Conservation (phyloP, 2,113 vertebrate species). For the Eubucco bourcierii region DNA sequence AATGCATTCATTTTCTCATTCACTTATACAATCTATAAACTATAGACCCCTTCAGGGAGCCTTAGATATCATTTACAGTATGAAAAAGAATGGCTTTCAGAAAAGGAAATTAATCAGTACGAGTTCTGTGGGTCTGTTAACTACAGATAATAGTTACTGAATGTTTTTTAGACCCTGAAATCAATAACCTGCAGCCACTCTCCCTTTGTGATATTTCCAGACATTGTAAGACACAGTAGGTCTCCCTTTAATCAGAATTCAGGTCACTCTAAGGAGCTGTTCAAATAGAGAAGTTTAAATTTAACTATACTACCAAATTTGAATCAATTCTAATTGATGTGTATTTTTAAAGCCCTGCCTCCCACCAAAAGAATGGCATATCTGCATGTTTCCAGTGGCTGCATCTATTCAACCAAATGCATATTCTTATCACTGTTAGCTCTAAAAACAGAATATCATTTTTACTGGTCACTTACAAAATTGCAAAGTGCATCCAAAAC, state of each 20-base stretch:
- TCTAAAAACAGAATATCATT: not conserved
- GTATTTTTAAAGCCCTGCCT: not conserved
- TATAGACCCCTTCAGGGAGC: not conserved
- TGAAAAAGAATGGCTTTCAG: not conserved
- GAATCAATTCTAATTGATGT: not conserved
- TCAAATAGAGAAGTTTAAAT: not conserved
- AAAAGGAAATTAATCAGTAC: slow-evolving; percentile 31
- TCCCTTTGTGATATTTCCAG: not conserved
- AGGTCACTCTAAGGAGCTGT: not conserved
- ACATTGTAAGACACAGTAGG: not conserved
- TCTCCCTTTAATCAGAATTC: not conserved
- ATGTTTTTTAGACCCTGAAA: not conserved
- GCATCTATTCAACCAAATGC: not conserved
- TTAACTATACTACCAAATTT: not conserved
- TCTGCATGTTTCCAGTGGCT: not conserved
- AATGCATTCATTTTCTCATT: slow-evolving; percentile 26
- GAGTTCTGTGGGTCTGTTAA: not conserved
- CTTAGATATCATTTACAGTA: not conserved
- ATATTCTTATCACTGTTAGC: not conserved
- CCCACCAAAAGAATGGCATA: not conserved
- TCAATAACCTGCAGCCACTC: not conserved
- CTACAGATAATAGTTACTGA: slow-evolving; percentile 4
- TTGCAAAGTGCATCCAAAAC: not conserved
- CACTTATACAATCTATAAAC: slow-evolving; percentile 30
- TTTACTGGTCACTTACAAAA: not conserved